Conservation (phyloP, 1,140 invertebrate genomes). For the Nebria ingens region DNA sequence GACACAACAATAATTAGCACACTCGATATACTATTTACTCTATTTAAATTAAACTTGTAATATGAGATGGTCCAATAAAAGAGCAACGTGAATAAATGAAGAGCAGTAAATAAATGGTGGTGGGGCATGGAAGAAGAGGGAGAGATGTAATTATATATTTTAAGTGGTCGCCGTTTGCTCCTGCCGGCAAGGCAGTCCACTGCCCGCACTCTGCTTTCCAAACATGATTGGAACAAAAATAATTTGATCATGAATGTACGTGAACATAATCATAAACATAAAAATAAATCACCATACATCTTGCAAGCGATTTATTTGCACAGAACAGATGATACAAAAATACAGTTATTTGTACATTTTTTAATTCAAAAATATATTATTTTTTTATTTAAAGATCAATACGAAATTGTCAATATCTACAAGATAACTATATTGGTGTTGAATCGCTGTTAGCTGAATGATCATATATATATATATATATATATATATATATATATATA, state of each 20-base stretch:
- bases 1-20: neutral
- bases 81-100: neutral
- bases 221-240: neutral
- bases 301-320: neutral
- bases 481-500: no score
- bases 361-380: no score
- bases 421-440: no score
- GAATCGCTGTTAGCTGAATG: no score
- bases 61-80: neutral
- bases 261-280: neutral
- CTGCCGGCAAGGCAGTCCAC: no score
- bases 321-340: no score
- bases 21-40: constrained; percentile 5
- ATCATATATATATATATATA: no score
- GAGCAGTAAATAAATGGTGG: neutral
- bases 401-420: no score
- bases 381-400: no score
- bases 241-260: neutral
- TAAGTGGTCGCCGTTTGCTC: neutral
- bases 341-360: no score
- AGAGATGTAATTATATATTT: neutral
- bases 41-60: constrained; percentile 9
- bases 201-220: neutral
- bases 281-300: neutral
- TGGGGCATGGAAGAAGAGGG: neutral